These are phyloP conservation scores for Megaleporinus macrocephalus DNA, from an alignment of 2,113 vertebrate genomes.

Conservation along the genomic window DNA sequence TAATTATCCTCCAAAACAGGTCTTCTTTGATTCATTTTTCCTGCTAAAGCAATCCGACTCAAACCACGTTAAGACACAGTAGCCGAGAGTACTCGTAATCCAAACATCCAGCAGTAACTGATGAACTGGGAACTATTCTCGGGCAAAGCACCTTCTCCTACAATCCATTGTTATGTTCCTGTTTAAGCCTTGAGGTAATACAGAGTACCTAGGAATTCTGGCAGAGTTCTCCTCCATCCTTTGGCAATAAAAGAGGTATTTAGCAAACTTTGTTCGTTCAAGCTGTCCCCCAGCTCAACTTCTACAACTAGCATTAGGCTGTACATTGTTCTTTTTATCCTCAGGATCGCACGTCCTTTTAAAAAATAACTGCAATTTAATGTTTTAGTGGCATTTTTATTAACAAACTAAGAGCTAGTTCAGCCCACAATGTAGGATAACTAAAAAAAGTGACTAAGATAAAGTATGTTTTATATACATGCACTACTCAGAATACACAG, in stretches of 20 bases:
- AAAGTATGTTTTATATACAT: not conserved
- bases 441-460: not conserved
- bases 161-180: conserved; percentile 42
- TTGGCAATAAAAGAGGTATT: conserved; percentile 43
- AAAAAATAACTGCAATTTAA: not conserved
- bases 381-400: not conserved
- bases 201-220: conserved; percentile 54
- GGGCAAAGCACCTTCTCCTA: conserved; percentile 47
- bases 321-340: conserved; percentile 8
- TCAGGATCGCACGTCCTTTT: not conserved
- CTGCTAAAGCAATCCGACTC: conserved; percentile 34
- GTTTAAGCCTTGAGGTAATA: conserved; percentile 50
- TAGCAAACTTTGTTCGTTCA: conserved; percentile 29
- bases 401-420: conserved; percentile 1
- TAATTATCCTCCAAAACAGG: conserved; percentile 45
- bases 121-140: conserved; percentile 39
- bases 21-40: conserved; percentile 72
- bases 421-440: not conserved
- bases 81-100: conserved; percentile 36
- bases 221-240: conserved; percentile 39
- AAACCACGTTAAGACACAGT: not conserved
- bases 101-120: conserved; percentile 53
- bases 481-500: not conserved
- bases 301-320: not conserved
- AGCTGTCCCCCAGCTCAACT: not conserved